phyloP scores from a whole-genome alignment of 2,888 invertebrate species.

The Platycnemis pennipes region DNA sequence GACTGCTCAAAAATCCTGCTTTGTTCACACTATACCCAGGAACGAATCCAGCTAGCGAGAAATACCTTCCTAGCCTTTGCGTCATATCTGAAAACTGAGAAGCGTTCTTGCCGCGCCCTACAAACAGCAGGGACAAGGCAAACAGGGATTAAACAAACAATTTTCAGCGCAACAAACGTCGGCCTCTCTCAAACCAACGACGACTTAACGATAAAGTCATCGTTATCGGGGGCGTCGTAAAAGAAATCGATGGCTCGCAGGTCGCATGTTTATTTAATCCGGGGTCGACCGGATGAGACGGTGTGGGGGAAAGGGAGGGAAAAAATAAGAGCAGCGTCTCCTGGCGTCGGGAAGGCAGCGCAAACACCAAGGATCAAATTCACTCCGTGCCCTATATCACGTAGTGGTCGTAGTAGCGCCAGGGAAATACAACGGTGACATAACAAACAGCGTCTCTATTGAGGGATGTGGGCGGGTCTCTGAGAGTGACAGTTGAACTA shows the following conservation, averaged over 20 bases:
- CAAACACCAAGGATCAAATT: conserved; percentile 11
- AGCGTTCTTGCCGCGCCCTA: not conserved
- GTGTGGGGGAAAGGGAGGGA: not conserved
- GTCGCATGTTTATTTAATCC: conserved; percentile 16
- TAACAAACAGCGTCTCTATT: conserved; percentile 22
- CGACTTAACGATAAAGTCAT: not conserved
- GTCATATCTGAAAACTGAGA: not conserved
- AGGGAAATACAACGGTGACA: not conserved
- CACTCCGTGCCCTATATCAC: conserved; percentile 9
- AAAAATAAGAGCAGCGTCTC: not conserved
- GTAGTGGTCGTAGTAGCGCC: not conserved
- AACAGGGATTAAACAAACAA: conserved; percentile 8
- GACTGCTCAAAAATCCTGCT: no score
- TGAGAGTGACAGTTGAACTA: not conserved
- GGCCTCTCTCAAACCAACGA: not conserved
- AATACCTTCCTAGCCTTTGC: not conserved
- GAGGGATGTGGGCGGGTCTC: not conserved
- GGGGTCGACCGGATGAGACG: not conserved
- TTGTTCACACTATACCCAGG: no score
- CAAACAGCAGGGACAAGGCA: not conserved
- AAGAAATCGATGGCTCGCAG: not conserved
- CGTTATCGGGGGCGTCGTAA: not conserved
- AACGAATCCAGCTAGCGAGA: not conserved
- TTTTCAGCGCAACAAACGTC: not conserved
- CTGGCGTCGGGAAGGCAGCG: not conserved